Evolutionary conservation across 2,888 invertebrate genomes (phyloP), one percentile per base, ranked within the genome.

Genomic region (Gymnocheta viridis): DNA sequence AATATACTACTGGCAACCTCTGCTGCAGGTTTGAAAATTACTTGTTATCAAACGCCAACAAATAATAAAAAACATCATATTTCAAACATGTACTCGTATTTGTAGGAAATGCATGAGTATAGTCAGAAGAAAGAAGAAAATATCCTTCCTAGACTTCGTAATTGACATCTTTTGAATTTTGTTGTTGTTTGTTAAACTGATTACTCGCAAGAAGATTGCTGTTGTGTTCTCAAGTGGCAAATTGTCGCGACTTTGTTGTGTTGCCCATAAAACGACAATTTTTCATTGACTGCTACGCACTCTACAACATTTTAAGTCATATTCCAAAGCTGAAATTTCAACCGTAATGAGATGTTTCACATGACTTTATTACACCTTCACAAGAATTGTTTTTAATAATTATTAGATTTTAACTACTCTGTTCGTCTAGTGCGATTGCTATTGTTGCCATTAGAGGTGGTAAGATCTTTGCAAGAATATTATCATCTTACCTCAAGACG

Each of bases 301-400:
- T 38, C 10, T 38, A 12, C 2, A 2, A 22, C 14, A 47, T 14
- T 66, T n/a, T 38, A 24, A 27, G 51, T 29, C 56, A 38, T 38
- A 74, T 76, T 38, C 62, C 56, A 56, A 9, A 12, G 22, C 6
- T 44, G 19, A 58, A 76, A 70, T 60, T 58, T 19, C 47, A 38
- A 38, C 41, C 29, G 32, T 76, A 76, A 70, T 76, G 49, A 76
- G 70, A 60, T 76, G 69, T 74, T 58, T 79, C 56, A 58, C 38
- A 64, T 44, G 62, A 38, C 69, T 38, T 35, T 64, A 60, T 41
- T 62, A 62, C 38, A 77, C 47, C 41, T 73, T 51, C 19, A 27
- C 12, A 66, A 27, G 51, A 27, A 22, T 60, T 60, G 7, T 6
- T 41, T 35, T 64, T 32, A 27, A 22, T 60, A 38, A 4, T 6